Conservation (phyloP, 2,797 vertebrate species). For the Anableps anableps region DNA sequence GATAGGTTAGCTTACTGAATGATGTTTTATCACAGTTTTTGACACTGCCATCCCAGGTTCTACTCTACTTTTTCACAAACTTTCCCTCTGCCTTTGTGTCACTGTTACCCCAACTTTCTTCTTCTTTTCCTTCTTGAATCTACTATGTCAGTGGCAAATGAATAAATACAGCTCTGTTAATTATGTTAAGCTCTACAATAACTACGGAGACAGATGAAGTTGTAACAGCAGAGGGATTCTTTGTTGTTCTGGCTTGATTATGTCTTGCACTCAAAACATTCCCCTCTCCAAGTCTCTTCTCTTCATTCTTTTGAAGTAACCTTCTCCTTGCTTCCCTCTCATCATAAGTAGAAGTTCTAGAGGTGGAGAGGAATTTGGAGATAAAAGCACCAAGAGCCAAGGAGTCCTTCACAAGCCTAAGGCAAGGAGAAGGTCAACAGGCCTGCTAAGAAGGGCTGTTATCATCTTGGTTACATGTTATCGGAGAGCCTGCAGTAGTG, state of each 20-base stretch:
- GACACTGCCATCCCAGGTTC: slow-evolving; percentile 11
- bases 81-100: slow-evolving; percentile 23
- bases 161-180: slow-evolving; percentile 67
- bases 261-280: slow-evolving; percentile 44
- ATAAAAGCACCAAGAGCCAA: slow-evolving; percentile 87
- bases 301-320: slow-evolving; percentile 50
- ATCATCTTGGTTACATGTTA: slow-evolving; percentile 92
- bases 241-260: slow-evolving; percentile 65
- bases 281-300: slow-evolving; percentile 39
- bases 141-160: slow-evolving; percentile 49
- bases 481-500: slow-evolving; percentile 87
- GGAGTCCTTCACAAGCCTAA: slow-evolving; percentile 88
- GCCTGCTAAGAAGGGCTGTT: slow-evolving; percentile 88
- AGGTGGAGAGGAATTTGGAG: slow-evolving; percentile 79
- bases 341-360: slow-evolving; percentile 63
- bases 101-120: slow-evolving; percentile 32
- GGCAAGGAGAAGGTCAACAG: slow-evolving; percentile 92
- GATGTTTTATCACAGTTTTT: slow-evolving; percentile 30
- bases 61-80: slow-evolving; percentile 23
- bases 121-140: slow-evolving; percentile 31
- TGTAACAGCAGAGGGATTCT: slow-evolving; percentile 57
- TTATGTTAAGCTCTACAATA: not conserved
- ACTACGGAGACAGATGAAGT: slow-evolving; percentile 22
- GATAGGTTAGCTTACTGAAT: slow-evolving; percentile 35
- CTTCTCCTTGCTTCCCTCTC: slow-evolving; percentile 49